Evolutionary conservation across 2,797 vertebrate genomes (phyloP), one percentile per base, ranked within the genome.

Genomic region (Squalus acanthias): DNA sequence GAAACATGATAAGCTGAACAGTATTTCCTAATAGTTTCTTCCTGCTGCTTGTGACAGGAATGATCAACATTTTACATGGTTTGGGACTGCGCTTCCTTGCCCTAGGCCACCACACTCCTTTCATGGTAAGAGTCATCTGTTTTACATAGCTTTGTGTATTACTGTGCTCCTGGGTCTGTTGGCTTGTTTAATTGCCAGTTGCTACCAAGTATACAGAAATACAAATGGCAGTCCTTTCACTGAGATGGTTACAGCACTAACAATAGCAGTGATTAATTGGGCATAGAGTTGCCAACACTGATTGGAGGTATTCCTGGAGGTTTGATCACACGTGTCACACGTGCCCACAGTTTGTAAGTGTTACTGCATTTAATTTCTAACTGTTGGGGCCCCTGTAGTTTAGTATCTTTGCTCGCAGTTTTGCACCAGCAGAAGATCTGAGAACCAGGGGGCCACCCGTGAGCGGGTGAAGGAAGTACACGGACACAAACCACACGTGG

Each of bases 31-130:
- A 63, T 39, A 22, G n/a, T 46, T n/a, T 96, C 97, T 93, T 96
- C 74, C 94, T 69, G 33, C 53, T 96, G 53, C 22, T 96, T 74
- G 57, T 76, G 96, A 87, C 89, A 99, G 99, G 99, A 96, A 99
- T 99, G 99, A 99, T 99, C 96, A 99, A 99, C 97, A 99, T 99
- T 97, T 97, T 99, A 29, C 99, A 99, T n/a, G 99, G 99, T 39
- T 97, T 99, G 96, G 99, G 99, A 8, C 98, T 99, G 96, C 98
- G 99, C 60, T 99, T 99, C 97, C 98, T 99, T 97, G 99, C 99
- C 85, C 97, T 99, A 9, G 99, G 99, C 76, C 99, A 99, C 97
- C 98, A 99, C 97, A 99, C 99, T 39, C 99, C 99, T 79, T 99
- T 99, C 97, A 99, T 99, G 99, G 99, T 99, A 97, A 98, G 97